These are phyloP conservation scores for Elachura formosa DNA, from an alignment of 2,113 vertebrate species.

Conservation along the genomic window DNA sequence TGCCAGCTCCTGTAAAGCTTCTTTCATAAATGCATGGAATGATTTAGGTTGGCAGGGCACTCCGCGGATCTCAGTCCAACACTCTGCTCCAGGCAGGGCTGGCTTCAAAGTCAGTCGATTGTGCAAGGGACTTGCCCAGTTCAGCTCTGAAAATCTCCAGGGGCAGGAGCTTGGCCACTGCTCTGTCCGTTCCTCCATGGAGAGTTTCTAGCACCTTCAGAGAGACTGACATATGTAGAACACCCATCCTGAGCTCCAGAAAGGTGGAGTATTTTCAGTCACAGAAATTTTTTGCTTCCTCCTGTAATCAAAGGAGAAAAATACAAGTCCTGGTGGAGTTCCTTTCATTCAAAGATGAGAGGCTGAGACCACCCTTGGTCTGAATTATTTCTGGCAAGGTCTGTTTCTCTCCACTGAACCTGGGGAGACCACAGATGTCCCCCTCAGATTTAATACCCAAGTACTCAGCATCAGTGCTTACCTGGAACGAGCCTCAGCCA, in stretches of 20 bases:
- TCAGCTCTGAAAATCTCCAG: background rate
- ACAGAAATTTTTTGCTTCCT: background rate
- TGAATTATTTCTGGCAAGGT: background rate
- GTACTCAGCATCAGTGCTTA: background rate
- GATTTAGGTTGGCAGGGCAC: background rate
- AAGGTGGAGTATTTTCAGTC: background rate
- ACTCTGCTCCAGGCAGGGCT: background rate
- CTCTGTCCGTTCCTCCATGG: background rate
- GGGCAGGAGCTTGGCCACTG: background rate
- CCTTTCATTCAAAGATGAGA: background rate
- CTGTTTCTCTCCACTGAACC: background rate
- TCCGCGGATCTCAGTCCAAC: background rate
- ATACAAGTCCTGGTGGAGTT: background rate
- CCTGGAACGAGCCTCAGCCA: background rate
- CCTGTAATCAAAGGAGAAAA: background rate
- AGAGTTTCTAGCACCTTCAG: background rate
- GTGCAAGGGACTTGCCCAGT: background rate
- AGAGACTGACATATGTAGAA: background rate
- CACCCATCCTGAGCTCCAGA: background rate
- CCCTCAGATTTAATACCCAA: background rate
- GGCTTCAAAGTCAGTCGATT: background rate
- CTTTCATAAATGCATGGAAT: conserved; percentile 26
- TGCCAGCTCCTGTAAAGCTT: background rate
- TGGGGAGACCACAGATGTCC: background rate
- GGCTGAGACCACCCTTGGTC: background rate